Conservation (phyloP, 64 coral and sea anemone species). For the Orbicella faveolata region DNA sequence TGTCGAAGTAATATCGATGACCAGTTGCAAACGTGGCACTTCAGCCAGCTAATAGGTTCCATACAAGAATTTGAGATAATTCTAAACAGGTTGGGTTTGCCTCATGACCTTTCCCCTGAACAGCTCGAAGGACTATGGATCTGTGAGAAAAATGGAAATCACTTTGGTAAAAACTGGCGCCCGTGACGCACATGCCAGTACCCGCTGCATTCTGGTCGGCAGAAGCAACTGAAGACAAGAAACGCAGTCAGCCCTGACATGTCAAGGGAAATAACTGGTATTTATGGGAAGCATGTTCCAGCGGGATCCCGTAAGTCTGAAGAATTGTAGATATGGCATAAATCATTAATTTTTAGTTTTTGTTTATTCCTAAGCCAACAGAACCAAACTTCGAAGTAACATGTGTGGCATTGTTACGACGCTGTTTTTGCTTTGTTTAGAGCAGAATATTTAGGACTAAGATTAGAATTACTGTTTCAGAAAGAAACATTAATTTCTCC, state of each 20-base stretch:
- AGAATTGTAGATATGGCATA: too few species aligned
- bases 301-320: constrained; percentile 21
- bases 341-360: too few species aligned
- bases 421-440: too few species aligned
- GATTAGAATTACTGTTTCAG: too few species aligned
- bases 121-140: constrained; percentile 48
- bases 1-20: constrained; percentile 21
- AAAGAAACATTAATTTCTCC: too few species aligned
- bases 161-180: constrained; percentile 40
- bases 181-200: constrained; percentile 61
- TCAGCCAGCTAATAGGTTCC: constrained; percentile 20
- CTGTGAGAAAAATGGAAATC: constrained; percentile 32
- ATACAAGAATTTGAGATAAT: constrained; percentile 52
- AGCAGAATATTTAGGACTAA: too few species aligned
- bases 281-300: constrained; percentile 58
- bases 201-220: constrained; percentile 17
- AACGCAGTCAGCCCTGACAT: constrained; percentile 34
- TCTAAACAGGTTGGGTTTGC: constrained; percentile 45
- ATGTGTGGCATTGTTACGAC: too few species aligned
- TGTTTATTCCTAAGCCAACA: too few species aligned
- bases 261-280: constrained; percentile 41
- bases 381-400: too few species aligned
- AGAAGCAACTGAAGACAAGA: constrained; percentile 49
- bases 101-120: constrained; percentile 31
- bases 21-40: not conserved